phyloP scores from a whole-genome alignment of 2,797 vertebrate genomes.

The Miichthys miiuy region DNA sequence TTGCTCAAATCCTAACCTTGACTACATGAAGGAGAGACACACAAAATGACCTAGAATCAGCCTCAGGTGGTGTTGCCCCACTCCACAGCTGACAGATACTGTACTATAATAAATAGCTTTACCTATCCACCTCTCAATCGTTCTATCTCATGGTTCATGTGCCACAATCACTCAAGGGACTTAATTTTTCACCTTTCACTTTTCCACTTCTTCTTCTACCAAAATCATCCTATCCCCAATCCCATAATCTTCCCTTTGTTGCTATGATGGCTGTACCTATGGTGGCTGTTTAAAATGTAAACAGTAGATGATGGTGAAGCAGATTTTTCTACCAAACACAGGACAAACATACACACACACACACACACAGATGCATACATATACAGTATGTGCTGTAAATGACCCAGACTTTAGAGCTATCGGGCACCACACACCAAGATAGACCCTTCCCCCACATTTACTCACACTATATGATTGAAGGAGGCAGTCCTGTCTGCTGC shows the following conservation, averaged over 20 bases:
- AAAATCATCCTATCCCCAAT: neutral
- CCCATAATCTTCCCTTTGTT: slow-evolving; percentile 9
- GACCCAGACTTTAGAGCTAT: slow-evolving; percentile 52
- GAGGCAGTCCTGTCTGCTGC: slow-evolving; percentile 64
- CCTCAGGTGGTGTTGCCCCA: slow-evolving; percentile 34
- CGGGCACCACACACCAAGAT: slow-evolving; percentile 18
- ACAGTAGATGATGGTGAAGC: slow-evolving; percentile 23
- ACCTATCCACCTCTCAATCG: slow-evolving; percentile 36
- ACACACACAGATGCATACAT: slow-evolving; percentile 1
- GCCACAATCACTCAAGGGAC: slow-evolving; percentile 51
- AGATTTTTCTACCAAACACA: slow-evolving; percentile 19
- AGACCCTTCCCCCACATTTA: slow-evolving; percentile 62
- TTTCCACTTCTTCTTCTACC: slow-evolving; percentile 30
- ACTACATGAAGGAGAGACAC: slow-evolving; percentile 34
- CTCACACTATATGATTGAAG: slow-evolving; percentile 40
- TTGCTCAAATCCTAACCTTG: slow-evolving; percentile 39
- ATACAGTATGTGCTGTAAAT: slow-evolving; percentile 30
- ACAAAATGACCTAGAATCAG: slow-evolving; percentile 48
- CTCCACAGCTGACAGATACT: slow-evolving; percentile 45
- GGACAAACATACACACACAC: neutral
- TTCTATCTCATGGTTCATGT: slow-evolving; percentile 50
- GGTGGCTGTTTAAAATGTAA: slow-evolving; percentile 45
- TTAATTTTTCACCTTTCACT: slow-evolving; percentile 60
- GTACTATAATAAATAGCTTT: slow-evolving; percentile 57
- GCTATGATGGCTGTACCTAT: neutral